These are phyloP conservation scores for Syngnathus floridae DNA, from an alignment of 2,113 vertebrate genomes.

Conservation along the genomic window DNA sequence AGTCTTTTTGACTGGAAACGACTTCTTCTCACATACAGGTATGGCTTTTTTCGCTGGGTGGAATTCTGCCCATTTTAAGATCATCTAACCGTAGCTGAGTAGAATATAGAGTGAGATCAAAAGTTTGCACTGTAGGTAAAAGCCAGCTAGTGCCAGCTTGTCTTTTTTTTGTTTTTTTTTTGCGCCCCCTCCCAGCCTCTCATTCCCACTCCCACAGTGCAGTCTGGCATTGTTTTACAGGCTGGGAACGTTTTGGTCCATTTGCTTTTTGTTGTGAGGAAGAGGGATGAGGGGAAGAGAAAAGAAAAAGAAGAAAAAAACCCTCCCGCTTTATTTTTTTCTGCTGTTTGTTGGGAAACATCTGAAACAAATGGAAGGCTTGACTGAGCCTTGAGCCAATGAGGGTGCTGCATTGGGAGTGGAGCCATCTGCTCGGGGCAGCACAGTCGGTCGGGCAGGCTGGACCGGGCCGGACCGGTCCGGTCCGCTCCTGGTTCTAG, in stretches of 20 bases:
- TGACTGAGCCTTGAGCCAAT: too few relatives aligned
- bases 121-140: conserved; percentile 61
- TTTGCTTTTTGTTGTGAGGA: conserved; percentile 64
- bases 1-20: conserved; percentile 48
- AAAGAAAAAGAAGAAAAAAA: conserved; percentile 44
- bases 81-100: conserved; percentile 29
- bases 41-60: conserved; percentile 2
- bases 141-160: conserved; percentile 65
- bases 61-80: background rate
- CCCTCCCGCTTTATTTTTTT: conserved; percentile 65
- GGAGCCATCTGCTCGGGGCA: conserved; percentile 58
- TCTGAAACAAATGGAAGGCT: conserved; percentile 71
- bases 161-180: conserved; percentile 31
- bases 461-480: conserved; percentile 15
- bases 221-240: conserved; percentile 69
- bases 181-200: conserved; percentile 41
- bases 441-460: conserved; percentile 37
- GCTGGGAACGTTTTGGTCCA: conserved; percentile 66
- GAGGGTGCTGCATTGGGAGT: conserved; percentile 63
- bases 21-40: conserved; percentile 9
- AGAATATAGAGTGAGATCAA: conserved; percentile 36
- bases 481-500: conserved; percentile 26
- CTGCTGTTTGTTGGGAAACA: conserved; percentile 77
- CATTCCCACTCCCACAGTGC: conserved; percentile 51
- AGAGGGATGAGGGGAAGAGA: conserved; percentile 15